Conservation (phyloP, 2,888 invertebrate species). For the Xylota sylvarum region DNA sequence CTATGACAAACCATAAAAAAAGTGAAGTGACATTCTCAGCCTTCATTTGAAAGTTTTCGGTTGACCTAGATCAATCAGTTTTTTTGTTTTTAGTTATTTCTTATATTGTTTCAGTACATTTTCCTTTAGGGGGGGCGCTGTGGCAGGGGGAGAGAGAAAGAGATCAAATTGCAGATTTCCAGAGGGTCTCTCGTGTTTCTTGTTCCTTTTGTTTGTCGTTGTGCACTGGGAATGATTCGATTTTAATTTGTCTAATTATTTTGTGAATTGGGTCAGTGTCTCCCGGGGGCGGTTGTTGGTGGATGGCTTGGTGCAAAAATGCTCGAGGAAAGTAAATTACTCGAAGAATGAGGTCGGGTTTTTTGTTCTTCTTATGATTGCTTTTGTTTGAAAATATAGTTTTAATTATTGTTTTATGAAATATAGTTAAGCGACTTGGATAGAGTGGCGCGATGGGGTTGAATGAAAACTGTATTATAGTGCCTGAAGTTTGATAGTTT, state of each 20-base stretch:
- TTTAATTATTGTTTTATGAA: slow-evolving; percentile 4
- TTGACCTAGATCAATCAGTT: slow-evolving; percentile 55
- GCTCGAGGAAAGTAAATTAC: slow-evolving; percentile 56
- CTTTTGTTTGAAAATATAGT: slow-evolving; percentile 25
- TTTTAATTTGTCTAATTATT: slow-evolving; percentile 72
- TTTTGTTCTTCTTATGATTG: slow-evolving; percentile 34
- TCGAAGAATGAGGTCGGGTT: slow-evolving; percentile 45
- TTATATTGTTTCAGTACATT: not conserved
- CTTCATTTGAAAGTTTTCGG: slow-evolving; percentile 25
- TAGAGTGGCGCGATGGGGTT: not conserved
- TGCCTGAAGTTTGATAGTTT: not conserved
- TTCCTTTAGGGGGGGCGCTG: slow-evolving; percentile 4
- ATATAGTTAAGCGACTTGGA: not conserved
- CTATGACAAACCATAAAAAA: not conserved
- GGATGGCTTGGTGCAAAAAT: slow-evolving; percentile 35
- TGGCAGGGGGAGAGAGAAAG: not conserved
- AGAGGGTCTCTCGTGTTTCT: slow-evolving; percentile 13
- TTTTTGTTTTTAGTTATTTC: slow-evolving; percentile 5
- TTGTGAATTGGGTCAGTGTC: slow-evolving; percentile 70
- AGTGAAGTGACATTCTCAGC: not conserved
- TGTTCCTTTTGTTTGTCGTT: slow-evolving; percentile 8
- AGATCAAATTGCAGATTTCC: slow-evolving; percentile 44
- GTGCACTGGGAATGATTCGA: slow-evolving; percentile 41
- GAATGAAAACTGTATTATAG: not conserved
- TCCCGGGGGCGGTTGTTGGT: slow-evolving; percentile 30